These are phyloP conservation scores for Cheirogaleus major DNA, from an alignment of 2,797 vertebrate species.

Conservation along the genomic window DNA sequence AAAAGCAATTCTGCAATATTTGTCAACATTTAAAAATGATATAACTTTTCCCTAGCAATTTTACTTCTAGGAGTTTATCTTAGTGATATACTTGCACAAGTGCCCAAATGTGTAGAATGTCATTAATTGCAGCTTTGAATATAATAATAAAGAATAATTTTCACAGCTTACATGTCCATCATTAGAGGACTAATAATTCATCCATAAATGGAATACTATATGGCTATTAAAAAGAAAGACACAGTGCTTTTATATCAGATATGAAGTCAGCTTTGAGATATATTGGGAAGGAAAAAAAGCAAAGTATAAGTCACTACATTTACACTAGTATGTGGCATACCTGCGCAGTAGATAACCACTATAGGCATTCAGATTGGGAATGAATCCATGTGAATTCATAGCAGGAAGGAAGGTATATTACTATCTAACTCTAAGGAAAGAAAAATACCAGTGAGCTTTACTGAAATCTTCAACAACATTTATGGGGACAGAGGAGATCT, in stretches of 20 bases:
- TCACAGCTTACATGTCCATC: neutral
- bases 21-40: conserved; percentile 43
- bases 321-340: neutral
- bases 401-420: neutral
- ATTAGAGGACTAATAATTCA: neutral
- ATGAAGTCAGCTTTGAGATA: neutral
- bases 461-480: neutral
- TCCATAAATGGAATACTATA: neutral
- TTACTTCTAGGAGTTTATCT: conserved; percentile 14
- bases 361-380: neutral
- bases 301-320: neutral
- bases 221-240: neutral
- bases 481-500: neutral
- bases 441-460: conserved; percentile 28
- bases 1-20: neutral
- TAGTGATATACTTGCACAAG: neutral
- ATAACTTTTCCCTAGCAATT: neutral
- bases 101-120: neutral
- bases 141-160: conserved; percentile 21
- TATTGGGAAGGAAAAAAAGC: neutral
- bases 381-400: neutral
- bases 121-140: neutral
- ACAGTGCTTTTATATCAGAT: neutral
- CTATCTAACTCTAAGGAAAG: conserved; percentile 2
- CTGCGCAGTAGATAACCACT: neutral